phyloP scores from a whole-genome alignment of 2,888 invertebrate species.

The Cheilosia scutellata region DNA sequence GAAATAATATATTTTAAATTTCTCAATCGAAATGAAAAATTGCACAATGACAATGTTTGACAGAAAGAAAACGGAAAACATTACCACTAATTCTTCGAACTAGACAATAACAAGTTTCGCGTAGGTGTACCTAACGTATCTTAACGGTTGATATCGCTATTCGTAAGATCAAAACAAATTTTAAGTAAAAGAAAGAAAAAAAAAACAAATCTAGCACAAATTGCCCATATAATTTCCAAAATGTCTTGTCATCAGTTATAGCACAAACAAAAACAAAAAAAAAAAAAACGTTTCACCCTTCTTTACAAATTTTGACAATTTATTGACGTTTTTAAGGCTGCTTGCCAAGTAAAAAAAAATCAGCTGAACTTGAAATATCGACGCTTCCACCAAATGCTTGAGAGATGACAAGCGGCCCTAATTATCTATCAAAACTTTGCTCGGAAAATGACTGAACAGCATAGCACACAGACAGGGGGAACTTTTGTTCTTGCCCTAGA shows the following conservation, averaged over 20 bases:
- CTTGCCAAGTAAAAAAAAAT: slow-evolving; percentile 32
- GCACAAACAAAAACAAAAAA: not conserved
- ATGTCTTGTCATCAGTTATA: not conserved
- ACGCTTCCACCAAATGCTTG: slow-evolving; percentile 3
- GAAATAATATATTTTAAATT: not conserved
- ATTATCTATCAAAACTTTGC: slow-evolving; percentile 7
- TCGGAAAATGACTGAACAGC: not conserved
- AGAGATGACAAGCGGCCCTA: slow-evolving; percentile 35
- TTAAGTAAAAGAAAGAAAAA: not conserved
- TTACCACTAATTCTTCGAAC: slow-evolving; percentile 14
- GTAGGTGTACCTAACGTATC: slow-evolving; percentile 22
- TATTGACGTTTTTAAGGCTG: slow-evolving; percentile 60
- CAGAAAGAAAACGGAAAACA: slow-evolving; percentile 7
- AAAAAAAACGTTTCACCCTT: slow-evolving; percentile 38
- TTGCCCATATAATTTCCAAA: slow-evolving; percentile 33
- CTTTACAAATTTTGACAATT: slow-evolving; percentile 50
- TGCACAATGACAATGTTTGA: slow-evolving; percentile 36
- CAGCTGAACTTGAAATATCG: slow-evolving; percentile 61
- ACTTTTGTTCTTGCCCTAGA: slow-evolving; percentile 65
- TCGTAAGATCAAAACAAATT: slow-evolving; percentile 1
- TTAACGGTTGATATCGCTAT: slow-evolving; percentile 18
- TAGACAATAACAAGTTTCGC: not conserved
- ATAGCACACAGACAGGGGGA: slow-evolving; percentile 31
- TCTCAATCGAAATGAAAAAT: slow-evolving; percentile 14
- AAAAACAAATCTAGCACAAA: slow-evolving; percentile 8